phyloP scores from a whole-genome alignment of 1,140 invertebrate genomes.

The Danaus melanippus region DNA sequence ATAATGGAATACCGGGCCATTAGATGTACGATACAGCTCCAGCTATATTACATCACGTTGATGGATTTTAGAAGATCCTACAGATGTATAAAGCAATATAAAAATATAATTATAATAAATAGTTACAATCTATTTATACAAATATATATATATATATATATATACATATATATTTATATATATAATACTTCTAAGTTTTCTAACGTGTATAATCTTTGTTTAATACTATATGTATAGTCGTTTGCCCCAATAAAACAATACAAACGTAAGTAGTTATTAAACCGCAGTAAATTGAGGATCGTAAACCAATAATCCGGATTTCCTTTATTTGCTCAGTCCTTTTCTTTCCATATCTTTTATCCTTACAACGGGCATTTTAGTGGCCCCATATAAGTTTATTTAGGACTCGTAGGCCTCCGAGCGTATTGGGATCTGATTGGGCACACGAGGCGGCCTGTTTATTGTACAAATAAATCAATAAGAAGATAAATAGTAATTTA shows the following conservation, averaged over 20 bases:
- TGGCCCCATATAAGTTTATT: conserved; percentile 43
- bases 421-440: conserved; percentile 52
- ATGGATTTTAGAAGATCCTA: too few relatives aligned
- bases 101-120: too few relatives aligned
- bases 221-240: not conserved
- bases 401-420: conserved; percentile 43
- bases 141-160: too few relatives aligned
- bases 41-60: too few relatives aligned
- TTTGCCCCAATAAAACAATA: conserved; percentile 2
- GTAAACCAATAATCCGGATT: conserved; percentile 20
- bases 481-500: conserved; percentile 40
- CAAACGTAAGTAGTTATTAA: conserved; percentile 1
- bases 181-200: too few relatives aligned
- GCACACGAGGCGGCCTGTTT: conserved; percentile 37
- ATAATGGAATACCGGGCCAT: conserved; percentile 51
- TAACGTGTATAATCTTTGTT: too few relatives aligned
- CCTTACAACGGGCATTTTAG: conserved; percentile 34
- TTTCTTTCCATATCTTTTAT: conserved; percentile 17
- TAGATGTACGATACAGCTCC: conserved; percentile 25
- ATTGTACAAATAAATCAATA: conserved; percentile 57
- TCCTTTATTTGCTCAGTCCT: conserved; percentile 16
- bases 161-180: too few relatives aligned
- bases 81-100: too few relatives aligned
- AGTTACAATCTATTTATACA: too few relatives aligned
- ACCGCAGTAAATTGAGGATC: conserved; percentile 17